Evolutionary conservation across 2,113 vertebrate species (phyloP).

Genomic region (Stomatorhinus ivindoensis): DNA sequence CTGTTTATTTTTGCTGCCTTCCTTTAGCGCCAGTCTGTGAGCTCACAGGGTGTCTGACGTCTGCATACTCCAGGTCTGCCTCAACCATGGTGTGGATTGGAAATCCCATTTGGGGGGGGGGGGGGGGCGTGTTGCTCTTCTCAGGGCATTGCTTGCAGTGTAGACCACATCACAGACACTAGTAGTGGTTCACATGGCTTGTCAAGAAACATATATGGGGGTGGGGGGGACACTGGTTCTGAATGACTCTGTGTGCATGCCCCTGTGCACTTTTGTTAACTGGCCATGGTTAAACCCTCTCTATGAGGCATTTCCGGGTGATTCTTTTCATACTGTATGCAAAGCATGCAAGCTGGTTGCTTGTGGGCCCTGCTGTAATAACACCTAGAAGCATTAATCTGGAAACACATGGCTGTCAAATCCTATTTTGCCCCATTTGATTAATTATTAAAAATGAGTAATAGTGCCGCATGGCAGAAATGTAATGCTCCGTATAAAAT

Average conservation of each 20-base stretch:
- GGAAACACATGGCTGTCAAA: slow-evolving; percentile 42
- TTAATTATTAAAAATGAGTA: slow-evolving; percentile 68
- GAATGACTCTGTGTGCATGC: not conserved
- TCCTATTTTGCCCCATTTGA: slow-evolving; percentile 52
- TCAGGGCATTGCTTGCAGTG: not conserved
- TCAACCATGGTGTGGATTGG: not conserved
- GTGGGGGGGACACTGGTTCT: no score
- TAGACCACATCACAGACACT: not conserved
- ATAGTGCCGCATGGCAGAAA: slow-evolving; percentile 53
- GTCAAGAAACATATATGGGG: not conserved
- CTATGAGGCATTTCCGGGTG: not conserved
- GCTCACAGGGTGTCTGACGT: not conserved
- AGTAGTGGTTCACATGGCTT: not conserved
- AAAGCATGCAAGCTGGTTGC: not conserved
- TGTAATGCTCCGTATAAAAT: slow-evolving; percentile 54
- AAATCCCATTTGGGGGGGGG: not conserved
- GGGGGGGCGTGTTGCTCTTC: not conserved
- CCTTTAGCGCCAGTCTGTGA: not conserved
- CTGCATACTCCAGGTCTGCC: not conserved
- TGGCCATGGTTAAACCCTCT: not conserved
- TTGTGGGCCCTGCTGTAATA: not conserved
- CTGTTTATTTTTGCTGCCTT: not conserved
- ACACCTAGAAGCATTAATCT: slow-evolving; percentile 25
- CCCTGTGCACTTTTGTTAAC: not conserved
- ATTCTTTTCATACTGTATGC: not conserved